Percentiles rank a stretch among this genome's conserved stretches.
These are phyloP conservation scores for Lerema accius DNA, from an alignment of 1,140 invertebrate genomes.

Conservation along the genomic window DNA sequence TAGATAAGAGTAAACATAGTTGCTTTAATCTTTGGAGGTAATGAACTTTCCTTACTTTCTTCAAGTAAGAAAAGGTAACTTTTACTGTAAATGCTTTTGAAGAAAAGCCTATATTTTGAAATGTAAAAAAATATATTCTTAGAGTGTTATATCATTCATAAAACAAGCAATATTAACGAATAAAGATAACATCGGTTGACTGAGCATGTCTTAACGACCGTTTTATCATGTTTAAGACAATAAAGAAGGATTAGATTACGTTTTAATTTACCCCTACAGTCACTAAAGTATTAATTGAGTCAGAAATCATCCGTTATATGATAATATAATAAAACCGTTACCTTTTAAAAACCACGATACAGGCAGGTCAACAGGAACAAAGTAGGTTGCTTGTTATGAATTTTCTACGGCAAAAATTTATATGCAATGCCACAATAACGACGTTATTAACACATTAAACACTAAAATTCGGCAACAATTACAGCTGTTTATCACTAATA, in stretches of 20 bases:
- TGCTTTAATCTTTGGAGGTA: no score
- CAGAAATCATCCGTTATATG: slow-evolving; percentile 31
- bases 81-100: slow-evolving; percentile 10
- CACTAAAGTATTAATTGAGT: slow-evolving; percentile 16
- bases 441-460: slow-evolving; percentile 55
- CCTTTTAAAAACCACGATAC: slow-evolving; percentile 74
- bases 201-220: background rate
- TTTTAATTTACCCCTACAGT: background rate
- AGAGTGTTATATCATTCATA: slow-evolving; percentile 24
- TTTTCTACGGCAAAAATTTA: slow-evolving; percentile 55
- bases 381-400: slow-evolving; percentile 64
- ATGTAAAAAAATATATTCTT: slow-evolving; percentile 14
- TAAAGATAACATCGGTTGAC: slow-evolving; percentile 31
- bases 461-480: slow-evolving; percentile 58
- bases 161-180: slow-evolving; percentile 27
- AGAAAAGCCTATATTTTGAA: background rate
- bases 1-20: no score
- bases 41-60: no score
- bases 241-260: background rate
- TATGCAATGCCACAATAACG: slow-evolving; percentile 51
- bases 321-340: slow-evolving; percentile 65
- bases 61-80: background rate
- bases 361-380: slow-evolving; percentile 75
- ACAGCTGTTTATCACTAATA: slow-evolving; percentile 51
- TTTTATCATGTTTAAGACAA: background rate